Evolutionary conservation across 2,113 vertebrate genomes (phyloP), one percentile per base, ranked within the genome.

Genomic region (Hyperopisus bebe): DNA sequence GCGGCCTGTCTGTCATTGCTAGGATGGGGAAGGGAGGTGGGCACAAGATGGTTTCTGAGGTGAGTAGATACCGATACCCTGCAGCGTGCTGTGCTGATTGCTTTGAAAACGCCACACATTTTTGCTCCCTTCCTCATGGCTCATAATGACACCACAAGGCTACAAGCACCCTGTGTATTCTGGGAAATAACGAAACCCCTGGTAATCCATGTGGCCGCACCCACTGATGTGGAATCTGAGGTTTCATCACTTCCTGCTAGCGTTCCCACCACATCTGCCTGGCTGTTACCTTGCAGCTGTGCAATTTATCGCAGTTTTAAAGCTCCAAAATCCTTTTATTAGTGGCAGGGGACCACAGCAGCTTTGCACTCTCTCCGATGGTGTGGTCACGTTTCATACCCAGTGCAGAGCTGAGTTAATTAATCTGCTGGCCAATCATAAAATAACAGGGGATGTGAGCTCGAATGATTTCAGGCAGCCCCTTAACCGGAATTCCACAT

Each of bases 1-100:
- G 98, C 87, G 98, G 98, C 90, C 98, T 96, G 91, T 98, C 98
- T 95, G 97, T 98, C 93, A 97, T 92, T 90, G 97, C 98, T 99
- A 77, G 55, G 39, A 24, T 50, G 31, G 85, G 50, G 13, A n/a
- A 11, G 31, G 8, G 35, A 21, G 10, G 21, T 21, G 31, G 39
- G 35, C 44, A 9, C 42, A 86, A 50, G 10, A 31, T 9, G 85
- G 50, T 70, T 66, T 70, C n/a, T 70, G 62, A 70, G 44, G 3
- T n/a, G 4, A 46, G 42, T 2, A 50, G 24, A 48, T 3, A 27
- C 10, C 27, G 10, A 70, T 31, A 70, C n/a, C 9, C 1, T 31
- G n/a, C 15, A 27, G 46, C 2, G 44, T 24, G 47, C 46, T 86
- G 84, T 86, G 84, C n/a, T 86, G 13, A 5, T 21, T 53, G 11